Evolutionary conservation across 2,797 vertebrate species (phyloP), one percentile per base, ranked within the genome.

Genomic region (Onychomys arenicola): DNA sequence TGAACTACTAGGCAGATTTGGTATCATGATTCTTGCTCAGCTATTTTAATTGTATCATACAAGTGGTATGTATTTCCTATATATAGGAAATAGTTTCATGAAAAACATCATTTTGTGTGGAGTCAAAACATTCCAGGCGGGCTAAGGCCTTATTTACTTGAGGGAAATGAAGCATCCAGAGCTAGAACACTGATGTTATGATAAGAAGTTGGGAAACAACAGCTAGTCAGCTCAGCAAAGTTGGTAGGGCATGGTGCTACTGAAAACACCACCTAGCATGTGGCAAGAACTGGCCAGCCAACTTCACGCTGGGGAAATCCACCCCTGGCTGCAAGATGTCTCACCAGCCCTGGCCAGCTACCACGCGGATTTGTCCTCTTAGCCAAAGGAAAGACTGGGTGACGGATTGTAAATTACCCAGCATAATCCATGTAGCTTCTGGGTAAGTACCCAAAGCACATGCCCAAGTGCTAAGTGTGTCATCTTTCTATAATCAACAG

Each of bases 401-500:
- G 88, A 94, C 46, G 17, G 81, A 92, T 93, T 95, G 95, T 80
- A 73, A 76, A 71, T 93, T 97, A 96, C 90, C 96, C 81, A 89
- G 69, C 76, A 90, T 10, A 80, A 95, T 37, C 55, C 90, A 95
- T 82, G 43, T 21, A 73, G 83, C 87, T 63, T 29, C 71, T 65
- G 82, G 84, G 65, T 87, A 93, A 96, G 65, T 6, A 65, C 43
- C 34, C 59, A 92, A 77, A 94, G 87, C 93, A 89, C 1, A 9
- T 40, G 69, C 52, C 37, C 37, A 34, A 80, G 49, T 29, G 37
- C 73, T 16, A 94, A 75, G 63, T 85, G 73, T 95, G 90, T 91
- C 97, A 96, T 94, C 67, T 92, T 94, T 88, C 97, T 95, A 78
- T 93, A 96, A 94, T 83, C 95, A 92, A 92, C 32, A 94, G n/a